phyloP scores from a whole-genome alignment of 2,797 vertebrate species.

The Lepus oiostolus region DNA sequence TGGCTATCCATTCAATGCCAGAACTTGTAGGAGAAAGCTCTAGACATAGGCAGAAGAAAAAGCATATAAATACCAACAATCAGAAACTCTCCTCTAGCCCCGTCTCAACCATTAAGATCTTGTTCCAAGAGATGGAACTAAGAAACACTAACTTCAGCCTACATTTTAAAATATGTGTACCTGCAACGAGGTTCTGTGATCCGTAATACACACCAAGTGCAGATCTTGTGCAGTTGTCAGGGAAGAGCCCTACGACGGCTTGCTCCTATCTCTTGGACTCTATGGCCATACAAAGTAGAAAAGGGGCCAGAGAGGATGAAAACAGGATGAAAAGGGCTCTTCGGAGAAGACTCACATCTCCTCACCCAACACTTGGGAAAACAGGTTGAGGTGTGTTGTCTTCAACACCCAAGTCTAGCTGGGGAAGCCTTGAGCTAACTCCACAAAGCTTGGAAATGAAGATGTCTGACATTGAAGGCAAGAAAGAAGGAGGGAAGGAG shows the following conservation, averaged over 20 bases:
- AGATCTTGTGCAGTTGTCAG: background rate
- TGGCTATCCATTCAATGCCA: background rate
- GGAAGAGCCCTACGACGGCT: background rate
- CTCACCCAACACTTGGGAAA: background rate
- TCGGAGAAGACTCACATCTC: background rate
- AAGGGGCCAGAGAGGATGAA: background rate
- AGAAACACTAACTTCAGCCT: background rate
- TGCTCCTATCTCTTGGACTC: background rate
- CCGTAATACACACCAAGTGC: background rate
- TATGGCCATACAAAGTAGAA: background rate
- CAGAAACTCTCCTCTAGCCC: slow-evolving; percentile 5
- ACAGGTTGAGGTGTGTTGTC: background rate
- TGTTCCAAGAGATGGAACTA: background rate
- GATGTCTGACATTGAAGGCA: background rate
- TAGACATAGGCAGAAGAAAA: background rate
- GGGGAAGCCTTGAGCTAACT: background rate
- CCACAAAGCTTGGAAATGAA: background rate
- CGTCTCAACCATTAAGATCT: background rate
- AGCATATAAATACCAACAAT: background rate
- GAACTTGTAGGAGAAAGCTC: background rate
- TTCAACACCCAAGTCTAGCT: background rate
- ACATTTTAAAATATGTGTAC: background rate
- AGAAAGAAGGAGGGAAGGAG: too few relatives aligned
- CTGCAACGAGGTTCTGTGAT: background rate
- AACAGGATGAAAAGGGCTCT: background rate